Conservation (phyloP, 2,888 invertebrate species). For the Rotaria macrura region DNA sequence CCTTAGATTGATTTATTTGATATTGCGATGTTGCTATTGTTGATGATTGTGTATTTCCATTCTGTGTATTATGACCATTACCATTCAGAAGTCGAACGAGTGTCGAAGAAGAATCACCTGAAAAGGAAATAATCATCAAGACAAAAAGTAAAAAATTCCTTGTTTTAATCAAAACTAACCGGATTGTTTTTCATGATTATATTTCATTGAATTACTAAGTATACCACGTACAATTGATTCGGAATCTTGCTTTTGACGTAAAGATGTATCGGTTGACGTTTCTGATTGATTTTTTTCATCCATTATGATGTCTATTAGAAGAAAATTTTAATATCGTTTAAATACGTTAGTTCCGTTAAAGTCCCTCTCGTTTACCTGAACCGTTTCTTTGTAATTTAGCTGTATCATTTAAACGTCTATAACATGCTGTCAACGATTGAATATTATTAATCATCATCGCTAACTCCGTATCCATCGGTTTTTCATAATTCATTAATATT, state of each 20-base stretch:
- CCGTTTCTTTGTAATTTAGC: neutral
- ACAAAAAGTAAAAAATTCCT: too few relatives aligned
- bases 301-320: neutral
- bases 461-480: neutral
- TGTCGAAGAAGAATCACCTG: neutral
- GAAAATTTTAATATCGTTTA: neutral
- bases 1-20: neutral
- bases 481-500: neutral
- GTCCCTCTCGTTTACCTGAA: neutral
- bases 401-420: neutral
- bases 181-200: constrained; percentile 3
- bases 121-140: neutral
- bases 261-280: neutral
- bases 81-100: neutral
- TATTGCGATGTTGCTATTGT: neutral
- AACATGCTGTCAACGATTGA: neutral
- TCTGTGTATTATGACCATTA: neutral
- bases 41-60: neutral
- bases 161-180: neutral
- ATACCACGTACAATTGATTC: neutral
- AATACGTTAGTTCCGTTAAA: neutral
- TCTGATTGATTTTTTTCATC: neutral
- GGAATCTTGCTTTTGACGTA: neutral
- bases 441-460: neutral
- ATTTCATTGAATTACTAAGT: neutral